Base-by-base conservation (phyloP, 2,113 vertebrate species). In the Cynocephalus volans region DNA sequence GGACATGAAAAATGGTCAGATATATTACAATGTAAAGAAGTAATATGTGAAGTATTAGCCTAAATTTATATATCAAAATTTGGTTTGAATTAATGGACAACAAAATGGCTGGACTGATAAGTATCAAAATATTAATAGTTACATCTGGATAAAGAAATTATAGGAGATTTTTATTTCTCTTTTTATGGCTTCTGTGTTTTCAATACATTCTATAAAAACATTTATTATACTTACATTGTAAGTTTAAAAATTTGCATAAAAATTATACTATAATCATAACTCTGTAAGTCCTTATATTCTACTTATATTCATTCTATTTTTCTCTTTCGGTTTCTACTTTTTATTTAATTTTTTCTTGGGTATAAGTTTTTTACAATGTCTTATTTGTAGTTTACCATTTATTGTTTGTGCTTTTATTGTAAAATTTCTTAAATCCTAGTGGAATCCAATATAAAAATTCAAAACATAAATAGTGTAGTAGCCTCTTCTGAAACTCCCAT, bases 381-480 rank as follows among this genome's bases (percentile, higher is more conserved):
- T 83, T 58, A 48, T 48, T 79, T 75, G 15, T 85, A 70, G 33
- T 82, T 87, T 70, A 26, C 28, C 58, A 50, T 65, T 88, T 33
- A 69, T 80, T 50, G 7, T 90, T 90, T 85, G 60, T 85, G 5
- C 26, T 67, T 95, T 81, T 50, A 77, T 56, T 96, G 23, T 24
- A 84, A 95, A 96, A 58, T 64, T 17, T 33, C 28, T 79, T 88
- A 50, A 52, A 36, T 54, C 8, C 45, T 70, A 91, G 76, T 94
- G 48, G n/a, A 72, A 76, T 91, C 67, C 41, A 77, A 41, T n/a
- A 84, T 87, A 92, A 92, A 96, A 94, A 62, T 72, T 93, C 24
- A 85, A 89, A 81, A 88, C 79, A 62, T 85, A 81, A 92, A 86
- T 33, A 76, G 36, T 62, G 6, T 64, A 86, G 64, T 60, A 73